phyloP scores from a whole-genome alignment of 1,140 invertebrate genomes.

The Conus betulinus region DNA sequence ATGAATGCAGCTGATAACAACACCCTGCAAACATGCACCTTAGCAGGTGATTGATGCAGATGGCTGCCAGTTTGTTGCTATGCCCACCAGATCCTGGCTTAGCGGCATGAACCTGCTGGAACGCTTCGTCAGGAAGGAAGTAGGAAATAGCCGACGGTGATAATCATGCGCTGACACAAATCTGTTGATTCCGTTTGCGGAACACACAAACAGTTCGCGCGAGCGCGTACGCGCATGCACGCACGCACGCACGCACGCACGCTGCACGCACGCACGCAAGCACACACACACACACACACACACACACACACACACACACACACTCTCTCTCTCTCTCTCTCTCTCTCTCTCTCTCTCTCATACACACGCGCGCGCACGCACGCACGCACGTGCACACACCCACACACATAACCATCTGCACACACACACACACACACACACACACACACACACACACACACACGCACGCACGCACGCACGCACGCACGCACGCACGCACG shows the following conservation, averaged over 20 bases:
- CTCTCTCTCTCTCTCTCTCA: no score
- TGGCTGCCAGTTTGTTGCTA: neutral
- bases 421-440: no score
- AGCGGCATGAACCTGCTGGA: neutral
- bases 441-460: neutral
- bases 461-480: neutral
- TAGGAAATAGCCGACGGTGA: neutral
- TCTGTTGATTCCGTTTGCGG: no score
- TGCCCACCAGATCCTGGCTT: neutral
- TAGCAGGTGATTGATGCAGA: no score
- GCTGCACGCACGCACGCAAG: neutral
- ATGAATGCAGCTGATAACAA: no score
- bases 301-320: neutral
- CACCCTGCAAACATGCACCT: no score
- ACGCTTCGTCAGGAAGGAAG: neutral
- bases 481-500: conserved; percentile 1
- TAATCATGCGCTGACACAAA: no score
- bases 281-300: neutral
- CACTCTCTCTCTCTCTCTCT: no score
- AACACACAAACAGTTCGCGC: neutral
- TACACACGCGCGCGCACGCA: no score
- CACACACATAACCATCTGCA: no score
- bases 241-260: no score
- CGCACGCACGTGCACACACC: no score
- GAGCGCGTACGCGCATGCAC: neutral